Percentiles rank a stretch among this genome's conserved stretches.
Conservation (phyloP, 2,888 invertebrate species). For the Amaurobius ferox region DNA sequence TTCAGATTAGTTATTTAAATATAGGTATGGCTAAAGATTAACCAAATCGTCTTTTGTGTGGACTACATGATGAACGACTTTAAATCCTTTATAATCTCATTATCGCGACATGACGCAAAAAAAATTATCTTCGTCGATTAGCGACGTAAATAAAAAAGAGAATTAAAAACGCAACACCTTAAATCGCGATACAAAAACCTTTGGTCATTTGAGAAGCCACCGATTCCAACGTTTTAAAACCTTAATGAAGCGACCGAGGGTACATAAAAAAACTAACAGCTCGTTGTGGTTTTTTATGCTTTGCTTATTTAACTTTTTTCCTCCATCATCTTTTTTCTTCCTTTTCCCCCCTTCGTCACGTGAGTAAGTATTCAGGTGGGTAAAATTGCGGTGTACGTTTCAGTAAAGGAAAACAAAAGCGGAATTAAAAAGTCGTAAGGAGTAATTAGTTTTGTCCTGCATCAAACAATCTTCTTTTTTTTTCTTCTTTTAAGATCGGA, state of each 20-base stretch:
- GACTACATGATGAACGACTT: constrained; percentile 58
- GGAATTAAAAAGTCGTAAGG: constrained; percentile 71
- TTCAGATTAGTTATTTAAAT: constrained; percentile 62
- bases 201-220: constrained; percentile 68
- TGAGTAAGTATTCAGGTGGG: constrained; percentile 49
- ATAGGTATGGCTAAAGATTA: constrained; percentile 58
- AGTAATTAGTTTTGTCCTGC: constrained; percentile 69
- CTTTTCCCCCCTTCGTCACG: too few species aligned
- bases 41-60: constrained; percentile 53
- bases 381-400: constrained; percentile 64
- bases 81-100: constrained; percentile 71
- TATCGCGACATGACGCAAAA: constrained; percentile 32
- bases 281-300: constrained; percentile 68
- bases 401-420: constrained; percentile 64
- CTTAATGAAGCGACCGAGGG: constrained; percentile 62
- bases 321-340: constrained; percentile 11
- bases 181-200: constrained; percentile 64
- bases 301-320: constrained; percentile 54
- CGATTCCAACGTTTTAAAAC: constrained; percentile 67
- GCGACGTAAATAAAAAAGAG: constrained; percentile 21
- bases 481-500: constrained; percentile 55
- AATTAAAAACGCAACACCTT: constrained; percentile 38
- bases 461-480: constrained; percentile 66
- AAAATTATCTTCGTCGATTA: constrained; percentile 58
- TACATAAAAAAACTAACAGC: constrained; percentile 65